Conservation (phyloP, 1,140 invertebrate genomes). For the Hylaeus volcanicus region DNA sequence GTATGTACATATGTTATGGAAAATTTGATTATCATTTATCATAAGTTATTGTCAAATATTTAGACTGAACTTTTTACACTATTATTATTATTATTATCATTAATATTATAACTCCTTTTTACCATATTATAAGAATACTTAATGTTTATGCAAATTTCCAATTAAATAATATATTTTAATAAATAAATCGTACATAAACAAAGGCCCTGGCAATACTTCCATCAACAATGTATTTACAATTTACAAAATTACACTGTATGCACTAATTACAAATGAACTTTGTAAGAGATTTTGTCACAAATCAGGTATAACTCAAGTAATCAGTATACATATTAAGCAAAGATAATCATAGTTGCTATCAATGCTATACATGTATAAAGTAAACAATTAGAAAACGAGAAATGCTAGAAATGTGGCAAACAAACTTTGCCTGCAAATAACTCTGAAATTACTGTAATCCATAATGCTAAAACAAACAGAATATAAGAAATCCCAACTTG, state of each 20-base stretch:
- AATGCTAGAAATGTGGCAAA: conserved; percentile 92
- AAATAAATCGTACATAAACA: conserved; percentile 39
- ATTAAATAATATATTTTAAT: conserved; percentile 39
- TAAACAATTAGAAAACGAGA: conserved; percentile 42
- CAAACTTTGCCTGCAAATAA: conserved; percentile 99
- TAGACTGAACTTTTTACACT: conserved; percentile 16
- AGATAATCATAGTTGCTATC: not conserved
- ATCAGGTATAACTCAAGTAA: not conserved
- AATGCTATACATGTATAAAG: not conserved
- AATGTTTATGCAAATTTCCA: conserved; percentile 38
- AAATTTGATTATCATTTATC: conserved; percentile 29
- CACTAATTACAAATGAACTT: conserved; percentile 2
- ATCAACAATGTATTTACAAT: conserved; percentile 27
- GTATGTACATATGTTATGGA: conserved; percentile 45
- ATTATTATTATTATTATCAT: conserved; percentile 1
- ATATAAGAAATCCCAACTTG: conserved; percentile 98
- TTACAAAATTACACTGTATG: not conserved
- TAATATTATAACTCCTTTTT: conserved; percentile 6
- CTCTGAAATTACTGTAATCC: conserved; percentile 98
- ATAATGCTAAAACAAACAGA: conserved; percentile 95
- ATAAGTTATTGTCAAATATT: conserved; percentile 26
- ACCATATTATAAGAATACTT: conserved; percentile 15
- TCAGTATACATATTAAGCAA: not conserved
- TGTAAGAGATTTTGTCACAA: not conserved
- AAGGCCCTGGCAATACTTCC: conserved; percentile 11